A percentile compares a stretch with the other conserved stretches of the same genome.
Evolutionary conservation across 2,113 vertebrate genomes (phyloP).

Genomic region (Silurus glanis): DNA sequence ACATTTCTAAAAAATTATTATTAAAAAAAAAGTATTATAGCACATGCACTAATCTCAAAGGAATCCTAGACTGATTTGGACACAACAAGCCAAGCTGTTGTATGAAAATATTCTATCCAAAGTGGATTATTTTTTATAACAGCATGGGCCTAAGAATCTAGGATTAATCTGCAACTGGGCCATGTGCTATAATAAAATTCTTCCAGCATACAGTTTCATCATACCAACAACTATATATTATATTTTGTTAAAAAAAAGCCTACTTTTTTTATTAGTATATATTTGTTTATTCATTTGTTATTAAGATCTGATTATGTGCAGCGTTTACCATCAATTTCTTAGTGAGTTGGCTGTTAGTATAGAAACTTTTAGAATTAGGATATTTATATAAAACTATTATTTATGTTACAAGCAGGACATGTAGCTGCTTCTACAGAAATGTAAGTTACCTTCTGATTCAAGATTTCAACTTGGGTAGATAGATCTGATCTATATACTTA

Average conservation of each 20-base stretch:
- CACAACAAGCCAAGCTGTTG: neutral
- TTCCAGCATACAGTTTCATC: neutral
- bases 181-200: neutral
- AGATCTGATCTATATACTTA: too few species aligned
- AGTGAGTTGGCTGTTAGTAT: neutral
- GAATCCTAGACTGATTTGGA: neutral
- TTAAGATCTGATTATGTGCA: neutral
- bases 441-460: neutral
- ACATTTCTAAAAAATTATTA: neutral
- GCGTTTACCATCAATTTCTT: neutral
- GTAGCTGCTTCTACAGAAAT: neutral
- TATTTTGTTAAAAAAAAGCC: neutral
- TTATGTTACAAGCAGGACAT: neutral
- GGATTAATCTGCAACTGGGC: neutral
- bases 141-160: neutral
- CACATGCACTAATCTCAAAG: neutral
- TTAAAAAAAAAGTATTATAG: neutral
- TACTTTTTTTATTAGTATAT: neutral
- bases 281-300: neutral
- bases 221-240: neutral
- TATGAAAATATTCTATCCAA: neutral
- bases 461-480: neutral
- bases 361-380: neutral
- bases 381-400: neutral
- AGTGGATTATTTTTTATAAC: neutral